Evolutionary conservation across 2,888 invertebrate genomes (phyloP).

Genomic region (Aphodius sticticus): DNA sequence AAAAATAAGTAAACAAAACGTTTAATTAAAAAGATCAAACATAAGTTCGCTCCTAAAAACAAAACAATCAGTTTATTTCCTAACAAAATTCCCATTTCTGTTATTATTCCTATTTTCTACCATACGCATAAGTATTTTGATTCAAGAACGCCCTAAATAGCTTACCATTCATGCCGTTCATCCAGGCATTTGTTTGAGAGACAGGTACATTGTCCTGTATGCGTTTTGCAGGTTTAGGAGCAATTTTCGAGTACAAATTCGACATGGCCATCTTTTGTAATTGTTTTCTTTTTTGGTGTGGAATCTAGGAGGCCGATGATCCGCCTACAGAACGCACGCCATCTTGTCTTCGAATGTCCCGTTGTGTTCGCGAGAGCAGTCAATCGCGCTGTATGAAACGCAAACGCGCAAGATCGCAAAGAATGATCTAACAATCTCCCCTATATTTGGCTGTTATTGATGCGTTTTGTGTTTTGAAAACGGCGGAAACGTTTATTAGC

Average conservation of each 20-base stretch:
- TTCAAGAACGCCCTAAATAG: constrained; percentile 39
- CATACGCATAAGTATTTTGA: too few species aligned
- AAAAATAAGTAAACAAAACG: too few species aligned
- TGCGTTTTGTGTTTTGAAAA: constrained; percentile 1
- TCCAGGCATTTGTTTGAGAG: constrained; percentile 85
- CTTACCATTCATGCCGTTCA: constrained; percentile 74
- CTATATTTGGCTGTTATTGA: neutral
- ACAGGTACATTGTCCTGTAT: constrained; percentile 80
- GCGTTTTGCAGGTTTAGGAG: constrained; percentile 77
- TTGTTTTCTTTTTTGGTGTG: constrained; percentile 11
- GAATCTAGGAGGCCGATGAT: neutral
- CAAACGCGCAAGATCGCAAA: constrained; percentile 32
- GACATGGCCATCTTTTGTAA: constrained; percentile 70
- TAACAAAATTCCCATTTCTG: too few species aligned
- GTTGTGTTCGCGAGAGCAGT: constrained; percentile 12
- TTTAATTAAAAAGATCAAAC: too few species aligned
- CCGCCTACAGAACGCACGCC: constrained; percentile 37
- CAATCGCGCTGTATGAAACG: constrained; percentile 22
- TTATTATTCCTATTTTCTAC: too few species aligned
- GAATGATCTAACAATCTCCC: constrained; percentile 9
- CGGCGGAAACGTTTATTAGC: neutral
- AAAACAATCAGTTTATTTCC: too few species aligned
- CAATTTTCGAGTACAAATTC: constrained; percentile 79
- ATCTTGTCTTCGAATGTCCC: constrained; percentile 36
- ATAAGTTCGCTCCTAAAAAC: too few species aligned